phyloP scores from a whole-genome alignment of 2,113 vertebrate species.

The Blennius ocellaris region DNA sequence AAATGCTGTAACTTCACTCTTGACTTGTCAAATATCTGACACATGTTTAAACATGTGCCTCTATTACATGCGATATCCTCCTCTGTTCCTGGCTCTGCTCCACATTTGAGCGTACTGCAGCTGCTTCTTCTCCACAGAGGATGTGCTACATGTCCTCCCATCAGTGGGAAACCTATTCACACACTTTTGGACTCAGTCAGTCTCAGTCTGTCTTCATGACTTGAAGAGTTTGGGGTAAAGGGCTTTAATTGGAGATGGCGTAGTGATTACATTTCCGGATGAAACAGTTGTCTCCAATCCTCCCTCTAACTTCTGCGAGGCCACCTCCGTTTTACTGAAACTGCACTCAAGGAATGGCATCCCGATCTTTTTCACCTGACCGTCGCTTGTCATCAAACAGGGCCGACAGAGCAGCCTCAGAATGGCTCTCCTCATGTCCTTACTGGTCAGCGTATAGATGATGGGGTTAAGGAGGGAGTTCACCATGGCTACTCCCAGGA shows the following conservation, averaged over 20 bases:
- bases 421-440: constrained; percentile 89
- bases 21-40: constrained; percentile 4
- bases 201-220: constrained; percentile 59
- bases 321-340: constrained; percentile 85
- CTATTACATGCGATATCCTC: not conserved
- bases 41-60: constrained; percentile 12
- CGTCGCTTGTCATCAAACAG: constrained; percentile 77
- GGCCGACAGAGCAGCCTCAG: constrained; percentile 85
- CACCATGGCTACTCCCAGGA: constrained; percentile 90
- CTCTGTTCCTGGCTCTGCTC: constrained; percentile 14
- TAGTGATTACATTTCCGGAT: constrained; percentile 77
- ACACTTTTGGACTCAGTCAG: constrained; percentile 15
- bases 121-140: not conserved
- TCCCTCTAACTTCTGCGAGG: constrained; percentile 80
- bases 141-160: constrained; percentile 43
- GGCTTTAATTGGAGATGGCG: constrained; percentile 78
- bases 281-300: constrained; percentile 84
- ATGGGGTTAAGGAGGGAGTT: constrained; percentile 93
- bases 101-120: constrained; percentile 13
- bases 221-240: constrained; percentile 77
- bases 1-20: constrained; percentile 14
- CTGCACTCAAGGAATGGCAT: constrained; percentile 85
- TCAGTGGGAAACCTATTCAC: constrained; percentile 42
- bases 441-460: constrained; percentile 92
- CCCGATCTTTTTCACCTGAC: constrained; percentile 79